Evolutionary conservation across 2,797 vertebrate genomes (phyloP), one percentile per base, ranked within the genome.

Genomic region (Erithacus rubecula): DNA sequence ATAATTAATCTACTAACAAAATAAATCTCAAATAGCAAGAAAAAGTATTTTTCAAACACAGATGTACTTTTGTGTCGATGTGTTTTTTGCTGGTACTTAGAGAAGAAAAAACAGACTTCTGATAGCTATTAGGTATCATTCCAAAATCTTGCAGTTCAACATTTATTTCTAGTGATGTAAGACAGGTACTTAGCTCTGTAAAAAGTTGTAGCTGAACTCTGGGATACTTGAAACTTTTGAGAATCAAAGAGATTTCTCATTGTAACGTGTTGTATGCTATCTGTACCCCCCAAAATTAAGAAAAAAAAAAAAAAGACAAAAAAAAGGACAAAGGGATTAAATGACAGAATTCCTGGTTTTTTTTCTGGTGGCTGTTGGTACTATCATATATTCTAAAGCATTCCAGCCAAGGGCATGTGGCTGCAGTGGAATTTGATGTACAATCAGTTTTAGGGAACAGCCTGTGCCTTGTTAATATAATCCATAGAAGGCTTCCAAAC

Each of bases 371-470:
- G 4, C 53, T 78, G 29, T 58, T 88, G 41, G 64, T 94, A 56
- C 62, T 92, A 67, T 96, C 55, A 30, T 90, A 65, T 81, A 46
- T 27, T 41, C 87, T 79, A 8, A 69, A 78, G 18, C 47, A 88
- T 94, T 90, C 85, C 82, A 91, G 24, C 47, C 44, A 58, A 70
- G 79, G 79, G 34, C 89, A 93, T 56, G 91, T 91, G 91, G 72
- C 89, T 5, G 6, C 69, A 36, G 11, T 82, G 92, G 91, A 96
- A 96, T 92, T 70, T 93, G 93, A 94, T 91, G 94, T 86, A 92
- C 93, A 72, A 56, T 94, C 79, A 83, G 51, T 81, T 95, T 89
- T 65, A 95, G 74, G 76, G 93, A 95, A 94, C 91, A 97, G 89
- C 65, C 41, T 91, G 87, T 94, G 65, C 94, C 79, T 96, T 83